These are phyloP conservation scores for Apteryx mantelli DNA, from an alignment of 2,113 vertebrate genomes.

Conservation along the genomic window DNA sequence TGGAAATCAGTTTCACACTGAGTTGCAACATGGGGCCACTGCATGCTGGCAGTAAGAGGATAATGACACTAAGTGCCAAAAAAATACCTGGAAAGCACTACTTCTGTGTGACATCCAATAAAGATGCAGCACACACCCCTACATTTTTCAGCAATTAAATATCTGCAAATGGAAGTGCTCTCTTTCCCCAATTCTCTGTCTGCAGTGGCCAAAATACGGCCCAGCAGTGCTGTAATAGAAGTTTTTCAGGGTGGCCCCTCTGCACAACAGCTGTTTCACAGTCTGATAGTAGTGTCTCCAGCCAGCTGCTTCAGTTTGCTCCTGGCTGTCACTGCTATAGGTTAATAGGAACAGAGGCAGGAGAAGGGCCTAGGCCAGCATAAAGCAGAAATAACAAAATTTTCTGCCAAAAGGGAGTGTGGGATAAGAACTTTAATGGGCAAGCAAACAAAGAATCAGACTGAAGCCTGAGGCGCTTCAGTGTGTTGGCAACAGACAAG, in stretches of 20 bases:
- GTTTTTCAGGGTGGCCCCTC: slow-evolving; percentile 66
- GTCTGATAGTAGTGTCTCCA: slow-evolving; percentile 57
- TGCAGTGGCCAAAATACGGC: slow-evolving; percentile 32
- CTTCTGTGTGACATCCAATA: slow-evolving; percentile 49
- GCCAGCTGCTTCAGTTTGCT: slow-evolving; percentile 72
- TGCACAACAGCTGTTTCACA: slow-evolving; percentile 69
- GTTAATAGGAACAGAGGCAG: slow-evolving; percentile 59
- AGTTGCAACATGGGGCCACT: slow-evolving; percentile 62
- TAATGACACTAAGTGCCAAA: neutral
- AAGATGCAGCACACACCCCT: slow-evolving; percentile 42
- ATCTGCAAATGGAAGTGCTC: slow-evolving; percentile 43
- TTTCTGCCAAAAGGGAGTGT: slow-evolving; percentile 56
- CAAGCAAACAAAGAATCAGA: slow-evolving; percentile 50
- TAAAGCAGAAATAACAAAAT: slow-evolving; percentile 46
- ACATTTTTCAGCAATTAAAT: slow-evolving; percentile 67
- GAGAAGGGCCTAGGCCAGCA: slow-evolving; percentile 52
- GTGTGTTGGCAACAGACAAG: slow-evolving; percentile 44
- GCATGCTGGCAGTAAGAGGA: slow-evolving; percentile 60
- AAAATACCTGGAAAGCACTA: slow-evolving; percentile 64
- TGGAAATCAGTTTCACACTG: slow-evolving; percentile 46
- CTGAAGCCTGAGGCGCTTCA: slow-evolving; percentile 59
- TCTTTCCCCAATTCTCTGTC: slow-evolving; percentile 36
- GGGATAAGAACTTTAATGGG: slow-evolving; percentile 71
- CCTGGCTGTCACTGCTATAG: slow-evolving; percentile 63
- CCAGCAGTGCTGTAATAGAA: slow-evolving; percentile 36